These are phyloP conservation scores for Trachelus iudaicus DNA, from an alignment of 2,888 invertebrate genomes.

Conservation along the genomic window DNA sequence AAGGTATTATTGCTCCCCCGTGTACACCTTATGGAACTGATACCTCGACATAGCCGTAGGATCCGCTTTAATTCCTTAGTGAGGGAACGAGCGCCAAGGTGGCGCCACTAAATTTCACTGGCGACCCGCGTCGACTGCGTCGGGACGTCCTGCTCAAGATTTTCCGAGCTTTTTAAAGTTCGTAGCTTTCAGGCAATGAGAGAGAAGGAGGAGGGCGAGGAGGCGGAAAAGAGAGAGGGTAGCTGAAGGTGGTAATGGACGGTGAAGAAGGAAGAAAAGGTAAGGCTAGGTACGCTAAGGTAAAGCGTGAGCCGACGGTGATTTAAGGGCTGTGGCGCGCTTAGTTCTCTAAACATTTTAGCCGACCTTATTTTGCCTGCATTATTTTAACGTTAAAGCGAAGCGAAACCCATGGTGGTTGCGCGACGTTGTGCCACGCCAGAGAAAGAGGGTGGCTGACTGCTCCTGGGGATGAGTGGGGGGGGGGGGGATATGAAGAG, in stretches of 20 bases:
- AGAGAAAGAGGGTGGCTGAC: slow-evolving; percentile 8
- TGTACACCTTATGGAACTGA: neutral
- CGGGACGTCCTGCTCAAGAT: slow-evolving; percentile 25
- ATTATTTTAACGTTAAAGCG: slow-evolving; percentile 58
- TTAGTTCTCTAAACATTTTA: slow-evolving; percentile 59
- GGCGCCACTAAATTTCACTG: slow-evolving; percentile 16
- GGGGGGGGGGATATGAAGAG: slow-evolving; percentile 4
- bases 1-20: too few species aligned
- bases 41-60: neutral
- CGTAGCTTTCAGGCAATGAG: slow-evolving; percentile 33
- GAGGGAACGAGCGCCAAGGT: too few species aligned
- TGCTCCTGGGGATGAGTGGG: slow-evolving; percentile 15
- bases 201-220: slow-evolving; percentile 16
- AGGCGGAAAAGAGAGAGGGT: slow-evolving; percentile 11
- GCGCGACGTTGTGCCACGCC: slow-evolving; percentile 2
- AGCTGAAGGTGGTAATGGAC: slow-evolving; percentile 8
- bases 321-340: slow-evolving; percentile 50
- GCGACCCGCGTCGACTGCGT: neutral
- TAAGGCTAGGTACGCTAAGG: slow-evolving; percentile 1
- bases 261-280: slow-evolving; percentile 16
- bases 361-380: slow-evolving; percentile 57
- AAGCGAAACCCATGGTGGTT: slow-evolving; percentile 29
- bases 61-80: neutral
- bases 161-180: slow-evolving; percentile 44
- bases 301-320: slow-evolving; percentile 37